Evolutionary conservation across 53 echinoderm and acorn worm genomes (phyloP).

Genomic region (Holothuria scabra): DNA sequence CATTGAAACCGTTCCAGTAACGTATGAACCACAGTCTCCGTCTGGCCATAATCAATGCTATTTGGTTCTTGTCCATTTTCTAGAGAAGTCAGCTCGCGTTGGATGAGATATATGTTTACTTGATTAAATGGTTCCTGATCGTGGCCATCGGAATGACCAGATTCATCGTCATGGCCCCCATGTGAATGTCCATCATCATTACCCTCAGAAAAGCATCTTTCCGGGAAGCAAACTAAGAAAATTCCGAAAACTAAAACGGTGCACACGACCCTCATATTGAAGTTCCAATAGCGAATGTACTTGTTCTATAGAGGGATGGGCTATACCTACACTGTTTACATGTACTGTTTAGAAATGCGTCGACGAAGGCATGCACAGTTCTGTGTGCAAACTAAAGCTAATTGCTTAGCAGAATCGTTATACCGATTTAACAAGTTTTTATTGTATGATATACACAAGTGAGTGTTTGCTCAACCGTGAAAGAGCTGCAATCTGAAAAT

Average conservation of each 20-base stretch:
- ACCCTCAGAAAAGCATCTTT: background rate
- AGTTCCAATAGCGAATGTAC: too few relatives aligned
- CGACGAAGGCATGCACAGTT: too few relatives aligned
- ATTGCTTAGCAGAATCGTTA: too few relatives aligned
- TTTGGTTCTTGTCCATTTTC: conserved; percentile 18
- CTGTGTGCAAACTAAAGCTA: too few relatives aligned
- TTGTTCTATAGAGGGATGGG: too few relatives aligned
- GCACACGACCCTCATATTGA: conserved; percentile 35
- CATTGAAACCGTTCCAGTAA: conserved; percentile 15
- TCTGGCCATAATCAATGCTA: background rate
- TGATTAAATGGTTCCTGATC: conserved; percentile 8
- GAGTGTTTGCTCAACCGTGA: too few relatives aligned
- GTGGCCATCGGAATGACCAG: background rate
- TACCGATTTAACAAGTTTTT: too few relatives aligned
- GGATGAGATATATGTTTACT: background rate
- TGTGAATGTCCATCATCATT: too few relatives aligned
- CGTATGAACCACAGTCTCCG: background rate
- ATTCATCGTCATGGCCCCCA: background rate
- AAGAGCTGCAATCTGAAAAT: too few relatives aligned
- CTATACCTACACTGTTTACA: too few relatives aligned
- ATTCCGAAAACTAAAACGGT: background rate
- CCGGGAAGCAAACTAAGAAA: background rate
- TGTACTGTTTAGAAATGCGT: too few relatives aligned
- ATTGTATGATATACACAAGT: too few relatives aligned
- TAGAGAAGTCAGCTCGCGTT: background rate